Base-by-base conservation (phyloP, 2,888 invertebrate genomes). In the Cephonodes hylas region DNA sequence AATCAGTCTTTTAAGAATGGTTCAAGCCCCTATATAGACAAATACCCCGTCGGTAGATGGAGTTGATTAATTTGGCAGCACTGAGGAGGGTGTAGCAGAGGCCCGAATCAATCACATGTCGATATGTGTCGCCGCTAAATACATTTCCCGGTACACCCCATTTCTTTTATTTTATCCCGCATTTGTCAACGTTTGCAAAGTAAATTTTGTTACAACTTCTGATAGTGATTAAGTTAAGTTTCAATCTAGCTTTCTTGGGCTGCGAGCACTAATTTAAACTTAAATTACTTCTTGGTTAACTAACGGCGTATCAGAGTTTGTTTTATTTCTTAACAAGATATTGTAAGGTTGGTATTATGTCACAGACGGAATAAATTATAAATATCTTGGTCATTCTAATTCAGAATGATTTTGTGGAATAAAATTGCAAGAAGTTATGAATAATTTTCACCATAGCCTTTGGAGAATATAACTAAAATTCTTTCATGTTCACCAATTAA, bases 41-140 rank as follows among this genome's bases (percentile, higher is more conserved):
- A 62, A 59, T 53, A 59, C 34, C 34, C 34, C 27, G 42, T 20
- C 15, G 27, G 18, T 25, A 45, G 31, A n/a, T 34, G 44, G 25
- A 56, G 34, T 59, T 63, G 63, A 63, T 63, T 63, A 63, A 63
- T 63, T 59, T 59, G 63, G 53, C 44, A 59, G 25, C 59, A 44
- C 60, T 63, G 63, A 63, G 56, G 56, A 60, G 59, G 63, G 63
- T 63, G 31, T 31, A 13, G 56, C 31, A 44, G 48, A 57, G 27
- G 53, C 63, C 59, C 56, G 63, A 59, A 63, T 63, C 63, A 63
- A 63, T 63, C 59, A 63, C 63, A 60, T 34, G 63, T 59, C 63
- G 63, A 63, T 63, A 63, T n/a, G 44, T 63, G 63, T 63, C 63
- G 59, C 63, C 63, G 45, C 56, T 63, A 59, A 56, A 63, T 59